Evolutionary conservation across 2,888 invertebrate species (phyloP), one percentile per base, ranked within the genome.

Genomic region (Augiades crinisus): DNA sequence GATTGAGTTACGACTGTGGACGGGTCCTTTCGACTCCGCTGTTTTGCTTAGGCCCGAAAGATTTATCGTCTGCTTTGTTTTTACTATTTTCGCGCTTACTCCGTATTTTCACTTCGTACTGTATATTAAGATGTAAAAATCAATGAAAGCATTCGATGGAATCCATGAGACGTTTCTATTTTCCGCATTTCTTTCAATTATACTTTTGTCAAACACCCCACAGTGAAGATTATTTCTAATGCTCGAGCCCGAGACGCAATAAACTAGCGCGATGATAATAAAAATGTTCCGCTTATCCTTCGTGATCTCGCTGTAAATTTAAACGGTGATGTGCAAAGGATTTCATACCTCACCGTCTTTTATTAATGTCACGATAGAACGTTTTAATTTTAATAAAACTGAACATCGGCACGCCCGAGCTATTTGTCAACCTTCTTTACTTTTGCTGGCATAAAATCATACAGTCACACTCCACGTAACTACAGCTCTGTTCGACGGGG

Each of bases 351-450:
- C 81, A 81, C 63, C 63, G 70, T 73, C 67, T 81, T 80, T 79
- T 84, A 83, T 81, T 83, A 86, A 84, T 78, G 79, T 81, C 78
- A 75, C 70, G 78, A 76, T 77, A 75, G 79, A 78, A 84, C 78
- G 73, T 82, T 89, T 88, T 87, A 86, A 86, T 88, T 88, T 88
- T 87, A 89, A 86, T 88, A 88, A 87, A 86, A 85, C 81, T 79
- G 85, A 83, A 83, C 84, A 85, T 83, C 81, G 78, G 82, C 88
- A 86, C 87, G 86, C 80, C 77, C 81, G 78, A 81, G 83, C 83
- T 86, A 88, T 89, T 89, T 88, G 89, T 88, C 88, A 89, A 87
- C 87, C 88, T 83, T 87, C 87, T 85, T 88, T 87, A 87, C 87
- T 84, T 83, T 84, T 80, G 81, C 81, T 81, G 82, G 82, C 81